Base-by-base conservation (phyloP, 2,888 invertebrate genomes). In the Seira ritae region DNA sequence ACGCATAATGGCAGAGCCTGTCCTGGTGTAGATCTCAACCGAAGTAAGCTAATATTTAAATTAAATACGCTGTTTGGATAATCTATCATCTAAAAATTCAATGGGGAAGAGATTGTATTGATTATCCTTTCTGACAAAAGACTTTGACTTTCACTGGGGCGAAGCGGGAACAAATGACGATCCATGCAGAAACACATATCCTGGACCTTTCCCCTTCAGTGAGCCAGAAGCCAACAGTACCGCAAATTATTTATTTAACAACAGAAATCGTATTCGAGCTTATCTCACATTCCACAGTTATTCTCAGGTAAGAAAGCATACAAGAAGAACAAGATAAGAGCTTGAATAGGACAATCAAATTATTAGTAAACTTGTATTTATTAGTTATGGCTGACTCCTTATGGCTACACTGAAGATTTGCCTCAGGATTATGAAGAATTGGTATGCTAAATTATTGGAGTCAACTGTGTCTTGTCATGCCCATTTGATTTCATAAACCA, bases 21-120 rank as follows among this genome's bases (percentile, higher is more conserved):
- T 89, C 91, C 93, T 0, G 96, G 96, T 0, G 94, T 95, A 0
- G 96, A 96, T 91, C 92, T 96, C 0, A 96, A 96, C 90, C 93
- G 97, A 85, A 97, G 86, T 86, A 72, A 68, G 42, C 46, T 10
- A 20, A 55, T 17, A 62, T 8, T 2, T 31, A 4, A 31, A 8
- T 31, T 4, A 31, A 2, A 23, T 17, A 17, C 69, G 2, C 8
- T 31, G 46, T 46, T 4, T 10, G 12, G n/a, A 8, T 4, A 31
- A 66, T 20, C 15, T 69, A 31, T 20, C 20, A 22, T 20, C 4
- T 10, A 66, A 66, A 3, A 22, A 19, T 23, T 20, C 66, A 15
- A 15, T n/a, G n/a, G n/a, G n/a, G n/a, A n/a, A 20, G 17, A 62
- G n/a, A n/a, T n/a, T n/a, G 4, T 69, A 10, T 23, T 50, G 60